phyloP scores from a whole-genome alignment of 1,140 invertebrate genomes.

The Tachypleus tridentatus region DNA sequence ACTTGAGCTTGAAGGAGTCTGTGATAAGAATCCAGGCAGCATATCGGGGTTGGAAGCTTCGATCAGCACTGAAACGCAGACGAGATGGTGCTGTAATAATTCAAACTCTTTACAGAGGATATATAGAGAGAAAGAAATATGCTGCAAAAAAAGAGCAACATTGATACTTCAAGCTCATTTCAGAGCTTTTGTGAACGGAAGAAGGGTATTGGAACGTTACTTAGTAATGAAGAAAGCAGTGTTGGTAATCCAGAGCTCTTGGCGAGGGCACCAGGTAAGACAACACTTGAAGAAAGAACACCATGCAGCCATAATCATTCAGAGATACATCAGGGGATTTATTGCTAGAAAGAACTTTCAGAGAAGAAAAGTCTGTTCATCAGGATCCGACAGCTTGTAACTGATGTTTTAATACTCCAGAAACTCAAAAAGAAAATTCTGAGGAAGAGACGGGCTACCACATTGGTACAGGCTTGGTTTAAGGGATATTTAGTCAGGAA shows the following conservation, averaged over 20 bases:
- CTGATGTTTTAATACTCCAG: not conserved
- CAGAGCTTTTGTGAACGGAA: not conserved
- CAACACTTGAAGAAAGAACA: not conserved
- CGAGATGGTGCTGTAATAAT: constrained; percentile 1
- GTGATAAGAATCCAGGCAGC: constrained; percentile 7
- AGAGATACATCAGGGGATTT: constrained; percentile 3
- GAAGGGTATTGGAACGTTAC: not conserved
- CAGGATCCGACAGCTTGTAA: not conserved
- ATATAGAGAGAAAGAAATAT: not conserved
- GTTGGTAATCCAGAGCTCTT: not conserved
- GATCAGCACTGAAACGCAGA: not conserved
- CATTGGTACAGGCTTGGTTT: not conserved
- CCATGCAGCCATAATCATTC: constrained; percentile 4
- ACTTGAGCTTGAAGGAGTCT: not conserved
- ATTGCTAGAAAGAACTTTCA: constrained; percentile 7
- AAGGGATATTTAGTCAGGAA: not conserved
- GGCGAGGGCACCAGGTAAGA: not conserved
- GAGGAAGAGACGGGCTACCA: too few relatives aligned
- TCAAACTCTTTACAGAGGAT: constrained; percentile 4
- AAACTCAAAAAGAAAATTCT: not conserved
- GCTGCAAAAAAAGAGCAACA: not conserved
- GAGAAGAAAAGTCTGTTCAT: not conserved
- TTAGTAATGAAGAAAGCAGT: not conserved
- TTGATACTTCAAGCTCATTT: not conserved
- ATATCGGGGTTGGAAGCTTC: not conserved